Evolutionary conservation across 2,113 vertebrate species (phyloP), one percentile per base, ranked within the genome.

Genomic region (Aleadryas rufinucha): DNA sequence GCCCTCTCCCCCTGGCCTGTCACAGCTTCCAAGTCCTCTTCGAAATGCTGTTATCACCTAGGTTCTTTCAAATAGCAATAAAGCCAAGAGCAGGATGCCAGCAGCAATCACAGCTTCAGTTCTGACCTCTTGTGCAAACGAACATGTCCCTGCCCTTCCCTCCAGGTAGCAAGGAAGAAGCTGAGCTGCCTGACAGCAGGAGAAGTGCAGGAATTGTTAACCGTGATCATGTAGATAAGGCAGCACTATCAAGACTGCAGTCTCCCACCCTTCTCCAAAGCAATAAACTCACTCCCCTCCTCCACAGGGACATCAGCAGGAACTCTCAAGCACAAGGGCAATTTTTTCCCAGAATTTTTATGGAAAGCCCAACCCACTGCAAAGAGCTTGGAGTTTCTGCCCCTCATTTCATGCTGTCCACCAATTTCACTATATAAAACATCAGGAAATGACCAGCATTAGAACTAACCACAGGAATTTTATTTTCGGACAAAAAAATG

Each of bases 401-500:
- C 20, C 65, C 37, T 84, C 69, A 22, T 42, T 85, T 90, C 33
- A 44, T 4, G 8, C 50, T 0, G 0, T 7, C 53, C 61, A 64
- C 26, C 21, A 45, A 23, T 93, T 61, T 88, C 66, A 82, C 50
- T 53, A 50, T 2, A 74, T 20, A 37, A 74, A 72, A 59, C 27
- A 83, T n/a, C 59, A 63, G 84, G 39, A 90, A 94, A 88, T 70
- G 8, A 65, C 82, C 71, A 91, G 57, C 70, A 66, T 65, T 85
- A 69, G 30, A 94, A 63, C 30, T 42, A 90, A 86, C 64, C 60
- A 64, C 79, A 94, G 23, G 28, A 81, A 68, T 84, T 64, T 3
- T 9, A 86, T 37, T 86, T 87, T 49, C 70, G 13, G 63, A 63
- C 21, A 6, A 61, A 70, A 79, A 35, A 31, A 35, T 0, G 2